Conservation (phyloP, 2,888 invertebrate species). For the Tanypteryx hageni region DNA sequence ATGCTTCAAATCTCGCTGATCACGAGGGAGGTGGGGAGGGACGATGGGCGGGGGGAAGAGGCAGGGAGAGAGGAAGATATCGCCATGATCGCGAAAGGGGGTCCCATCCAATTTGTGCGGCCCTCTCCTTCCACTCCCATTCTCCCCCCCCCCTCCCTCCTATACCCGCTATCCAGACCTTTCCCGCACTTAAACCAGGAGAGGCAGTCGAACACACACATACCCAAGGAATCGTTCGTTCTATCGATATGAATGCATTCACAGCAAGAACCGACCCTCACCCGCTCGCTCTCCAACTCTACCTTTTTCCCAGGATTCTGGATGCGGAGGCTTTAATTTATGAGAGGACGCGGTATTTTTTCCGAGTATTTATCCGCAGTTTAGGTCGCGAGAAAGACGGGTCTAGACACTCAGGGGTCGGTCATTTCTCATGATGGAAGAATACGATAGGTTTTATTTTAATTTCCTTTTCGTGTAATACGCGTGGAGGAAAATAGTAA, state of each 20-base stretch:
- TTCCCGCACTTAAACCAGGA: not conserved
- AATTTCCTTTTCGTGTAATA: not conserved
- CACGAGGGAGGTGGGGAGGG: not conserved
- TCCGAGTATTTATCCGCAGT: no score
- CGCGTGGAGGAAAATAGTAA: not conserved
- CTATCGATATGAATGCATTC: conserved; percentile 13
- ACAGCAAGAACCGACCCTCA: not conserved
- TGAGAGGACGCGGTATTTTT: not conserved
- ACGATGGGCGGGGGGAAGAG: not conserved
- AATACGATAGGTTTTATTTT: not conserved
- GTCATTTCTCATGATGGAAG: not conserved
- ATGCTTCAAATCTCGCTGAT: conserved; percentile 58
- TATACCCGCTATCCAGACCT: not conserved
- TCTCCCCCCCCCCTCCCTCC: no score
- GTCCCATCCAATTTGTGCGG: conserved; percentile 19
- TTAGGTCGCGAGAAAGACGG: not conserved
- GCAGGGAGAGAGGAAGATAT: not conserved
- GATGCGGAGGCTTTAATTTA: not conserved
- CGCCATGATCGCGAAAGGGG: not conserved
- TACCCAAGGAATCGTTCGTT: not conserved
- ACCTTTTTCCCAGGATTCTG: not conserved
- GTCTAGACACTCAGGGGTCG: not conserved
- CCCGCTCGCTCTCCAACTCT: not conserved
- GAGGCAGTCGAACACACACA: conserved; percentile 25
- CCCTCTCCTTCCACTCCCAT: not conserved